Evolutionary conservation across 2,113 vertebrate genomes (phyloP).

Genomic region (Spermophilus dauricus): DNA sequence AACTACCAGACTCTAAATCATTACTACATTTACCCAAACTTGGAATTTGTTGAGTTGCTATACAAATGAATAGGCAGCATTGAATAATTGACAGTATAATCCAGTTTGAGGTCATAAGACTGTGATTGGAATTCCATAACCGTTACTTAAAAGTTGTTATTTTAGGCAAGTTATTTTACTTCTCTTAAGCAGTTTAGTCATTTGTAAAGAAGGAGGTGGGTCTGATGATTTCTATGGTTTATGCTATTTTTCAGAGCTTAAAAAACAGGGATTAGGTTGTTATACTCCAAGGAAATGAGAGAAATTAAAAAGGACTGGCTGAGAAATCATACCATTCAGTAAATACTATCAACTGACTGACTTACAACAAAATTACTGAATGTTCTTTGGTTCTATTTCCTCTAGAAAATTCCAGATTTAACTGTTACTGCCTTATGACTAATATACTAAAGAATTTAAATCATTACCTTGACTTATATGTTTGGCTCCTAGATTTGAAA

Average conservation of each 20-base stretch:
- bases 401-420: not conserved
- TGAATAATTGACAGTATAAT: constrained; percentile 8
- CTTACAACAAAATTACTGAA: not conserved
- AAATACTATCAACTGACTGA: not conserved
- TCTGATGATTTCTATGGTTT: not conserved
- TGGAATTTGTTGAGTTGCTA: constrained; percentile 46
- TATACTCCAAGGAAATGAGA: not conserved
- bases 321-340: constrained; percentile 6
- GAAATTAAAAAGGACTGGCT: not conserved
- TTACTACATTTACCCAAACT: constrained; percentile 52
- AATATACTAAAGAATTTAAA: not conserved
- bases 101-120: constrained; percentile 46
- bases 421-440: not conserved
- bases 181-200: constrained; percentile 7
- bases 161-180: constrained; percentile 18
- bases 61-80: constrained; percentile 38
- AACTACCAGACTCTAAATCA: constrained; percentile 43
- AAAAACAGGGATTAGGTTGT: not conserved
- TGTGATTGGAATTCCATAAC: constrained; percentile 33
- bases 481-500: constrained; percentile 35
- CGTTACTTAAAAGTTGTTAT: not conserved
- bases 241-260: constrained; percentile 33
- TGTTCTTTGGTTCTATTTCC: not conserved
- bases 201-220: constrained; percentile 23
- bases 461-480: not conserved